phyloP scores from a whole-genome alignment of 1,140 invertebrate genomes.

The Hyles euphorbiae region DNA sequence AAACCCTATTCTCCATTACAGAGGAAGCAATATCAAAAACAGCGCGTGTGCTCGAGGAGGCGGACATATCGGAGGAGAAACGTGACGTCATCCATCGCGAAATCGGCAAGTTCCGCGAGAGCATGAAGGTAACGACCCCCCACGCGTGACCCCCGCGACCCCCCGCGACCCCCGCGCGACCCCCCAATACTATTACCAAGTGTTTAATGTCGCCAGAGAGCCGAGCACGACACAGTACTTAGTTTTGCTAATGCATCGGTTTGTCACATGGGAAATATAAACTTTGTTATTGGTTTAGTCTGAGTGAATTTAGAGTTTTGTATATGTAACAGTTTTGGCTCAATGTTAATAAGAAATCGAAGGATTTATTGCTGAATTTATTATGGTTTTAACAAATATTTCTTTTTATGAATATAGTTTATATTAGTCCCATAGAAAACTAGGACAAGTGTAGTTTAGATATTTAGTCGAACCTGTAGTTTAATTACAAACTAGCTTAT shows the following conservation, averaged over 20 bases:
- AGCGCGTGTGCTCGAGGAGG: conserved; percentile 78
- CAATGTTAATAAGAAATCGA: no score
- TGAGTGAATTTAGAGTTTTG: no score
- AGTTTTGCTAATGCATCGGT: conserved; percentile 2
- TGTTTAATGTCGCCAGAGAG: conserved; percentile 12
- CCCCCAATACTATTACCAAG: not conserved
- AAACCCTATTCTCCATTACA: conserved; percentile 25
- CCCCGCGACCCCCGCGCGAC: conserved; percentile 1
- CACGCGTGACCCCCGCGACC: conserved; percentile 6
- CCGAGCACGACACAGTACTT: conserved; percentile 7
- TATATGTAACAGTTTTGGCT: no score
- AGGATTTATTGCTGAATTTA: no score
- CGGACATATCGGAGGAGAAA: conserved; percentile 96
- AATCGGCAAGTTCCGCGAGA: conserved; percentile 97
- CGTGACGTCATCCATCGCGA: conserved; percentile 96
- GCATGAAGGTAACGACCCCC: conserved; percentile 89
- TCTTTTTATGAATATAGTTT: no score
- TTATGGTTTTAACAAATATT: no score
- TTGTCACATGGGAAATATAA: not conserved
- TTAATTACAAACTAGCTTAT: no score
- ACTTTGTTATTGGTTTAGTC: no score
- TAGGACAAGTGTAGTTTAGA: no score
- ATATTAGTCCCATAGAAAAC: no score
- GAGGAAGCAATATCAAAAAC: conserved; percentile 79
- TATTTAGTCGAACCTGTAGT: no score